Percentiles rank a stretch among this genome's conserved stretches.
These are phyloP conservation scores for Porites evermanni DNA, from an alignment of 92 coral and sea anemone genomes.

Conservation along the genomic window DNA sequence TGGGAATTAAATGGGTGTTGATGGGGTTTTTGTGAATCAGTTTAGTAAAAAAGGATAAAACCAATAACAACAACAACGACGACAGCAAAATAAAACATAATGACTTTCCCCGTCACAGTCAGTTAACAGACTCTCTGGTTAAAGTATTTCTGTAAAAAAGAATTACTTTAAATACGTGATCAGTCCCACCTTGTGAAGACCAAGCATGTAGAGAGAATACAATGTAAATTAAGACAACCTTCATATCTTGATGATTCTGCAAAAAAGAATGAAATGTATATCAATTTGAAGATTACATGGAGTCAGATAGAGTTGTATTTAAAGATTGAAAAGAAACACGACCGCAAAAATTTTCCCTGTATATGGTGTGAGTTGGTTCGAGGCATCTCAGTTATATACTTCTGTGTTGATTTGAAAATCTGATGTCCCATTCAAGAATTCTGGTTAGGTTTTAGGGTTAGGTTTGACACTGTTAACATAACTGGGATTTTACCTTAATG, in stretches of 20 bases:
- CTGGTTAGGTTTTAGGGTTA: neutral
- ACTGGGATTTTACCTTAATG: slow-evolving; percentile 4
- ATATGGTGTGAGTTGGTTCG: neutral
- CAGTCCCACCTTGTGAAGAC: slow-evolving; percentile 12
- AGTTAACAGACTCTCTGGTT: too few species aligned
- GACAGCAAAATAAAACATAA: too few species aligned
- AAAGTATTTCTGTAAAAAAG: neutral
- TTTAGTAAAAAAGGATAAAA: too few species aligned
- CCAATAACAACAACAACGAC: too few species aligned
- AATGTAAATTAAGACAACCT: slow-evolving; percentile 15
- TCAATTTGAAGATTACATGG: neutral
- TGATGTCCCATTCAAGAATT: neutral
- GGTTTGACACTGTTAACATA: neutral
- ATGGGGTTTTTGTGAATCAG: too few species aligned
- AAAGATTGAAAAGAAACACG: neutral
- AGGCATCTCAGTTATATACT: neutral
- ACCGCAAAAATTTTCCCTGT: neutral
- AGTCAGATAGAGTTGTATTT: neutral
- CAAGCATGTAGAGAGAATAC: neutral
- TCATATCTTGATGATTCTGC: slow-evolving; percentile 8
- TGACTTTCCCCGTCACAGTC: too few species aligned
- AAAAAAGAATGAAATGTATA: neutral
- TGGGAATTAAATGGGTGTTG: too few species aligned
- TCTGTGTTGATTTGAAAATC: neutral
- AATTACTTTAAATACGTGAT: neutral